These are phyloP conservation scores for Caenorhabditis doughertyi DNA, from an alignment of 2,888 invertebrate species.

Conservation along the genomic window DNA sequence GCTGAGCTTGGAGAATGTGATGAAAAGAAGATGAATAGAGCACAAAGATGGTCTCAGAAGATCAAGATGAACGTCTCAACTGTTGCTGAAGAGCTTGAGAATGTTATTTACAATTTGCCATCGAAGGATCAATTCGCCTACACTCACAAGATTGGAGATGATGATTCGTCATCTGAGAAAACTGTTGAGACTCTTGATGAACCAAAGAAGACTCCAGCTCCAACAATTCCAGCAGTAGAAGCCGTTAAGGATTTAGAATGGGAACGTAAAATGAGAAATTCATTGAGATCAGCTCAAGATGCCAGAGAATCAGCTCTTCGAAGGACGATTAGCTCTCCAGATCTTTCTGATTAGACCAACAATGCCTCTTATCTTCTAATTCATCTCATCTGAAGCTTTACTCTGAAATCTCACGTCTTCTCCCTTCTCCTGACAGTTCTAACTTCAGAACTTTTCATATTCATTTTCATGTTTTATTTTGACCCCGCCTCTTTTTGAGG, in stretches of 20 bases:
- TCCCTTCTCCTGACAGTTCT: constrained; percentile 12
- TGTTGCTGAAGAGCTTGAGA: constrained; percentile 80
- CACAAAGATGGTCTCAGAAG: constrained; percentile 78
- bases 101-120: constrained; percentile 80
- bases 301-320: constrained; percentile 54
- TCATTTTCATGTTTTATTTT: background rate
- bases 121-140: constrained; percentile 80
- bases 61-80: constrained; percentile 77
- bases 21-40: constrained; percentile 67
- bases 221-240: constrained; percentile 21
- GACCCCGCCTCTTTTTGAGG: constrained; percentile 44
- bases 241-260: constrained; percentile 46
- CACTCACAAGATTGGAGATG: constrained; percentile 77
- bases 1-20: constrained; percentile 67
- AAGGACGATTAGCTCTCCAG: constrained; percentile 65
- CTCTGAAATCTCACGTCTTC: constrained; percentile 9
- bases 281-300: constrained; percentile 50
- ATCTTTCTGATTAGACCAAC: constrained; percentile 41
- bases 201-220: constrained; percentile 25
- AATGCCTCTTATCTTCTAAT: constrained; percentile 2
- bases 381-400: background rate
- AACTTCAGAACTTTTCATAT: constrained; percentile 10
- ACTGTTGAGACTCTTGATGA: constrained; percentile 63
- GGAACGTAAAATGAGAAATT: constrained; percentile 60
- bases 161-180: constrained; percentile 70